Evolutionary conservation across 2,113 vertebrate genomes (phyloP).

Genomic region (Oryzias celebensis): DNA sequence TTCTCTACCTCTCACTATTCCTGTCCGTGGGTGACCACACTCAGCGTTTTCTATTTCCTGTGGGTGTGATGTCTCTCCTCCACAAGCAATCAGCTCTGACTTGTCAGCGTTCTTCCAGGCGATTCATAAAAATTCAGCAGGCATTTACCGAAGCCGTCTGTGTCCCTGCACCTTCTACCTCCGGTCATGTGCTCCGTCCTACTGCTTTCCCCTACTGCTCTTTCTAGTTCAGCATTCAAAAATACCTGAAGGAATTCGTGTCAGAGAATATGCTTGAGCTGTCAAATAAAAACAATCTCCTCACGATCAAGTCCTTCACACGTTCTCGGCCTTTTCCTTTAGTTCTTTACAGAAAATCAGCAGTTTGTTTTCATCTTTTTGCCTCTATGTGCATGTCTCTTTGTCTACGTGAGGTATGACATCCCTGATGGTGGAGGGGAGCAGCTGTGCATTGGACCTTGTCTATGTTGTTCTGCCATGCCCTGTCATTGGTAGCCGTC

Average conservation of each 20-base stretch:
- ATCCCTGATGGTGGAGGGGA: conserved; percentile 60
- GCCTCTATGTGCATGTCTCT: conserved; percentile 34
- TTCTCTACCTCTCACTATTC: conserved; percentile 45
- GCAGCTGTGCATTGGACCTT: conserved; percentile 71
- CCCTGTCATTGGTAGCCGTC: conserved; percentile 70
- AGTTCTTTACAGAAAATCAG: conserved; percentile 19
- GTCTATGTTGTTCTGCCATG: conserved; percentile 68
- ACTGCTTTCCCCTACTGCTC: conserved; percentile 30
- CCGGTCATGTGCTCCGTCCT: conserved; percentile 36
- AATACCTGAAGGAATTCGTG: conserved; percentile 31
- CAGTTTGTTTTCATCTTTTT: conserved; percentile 29
- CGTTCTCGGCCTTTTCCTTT: conserved; percentile 17
- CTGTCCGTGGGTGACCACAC: conserved; percentile 67
- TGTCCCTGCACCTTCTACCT: conserved; percentile 43
- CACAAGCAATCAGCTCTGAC: conserved; percentile 82
- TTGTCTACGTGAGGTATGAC: conserved; percentile 66
- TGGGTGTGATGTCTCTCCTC: conserved; percentile 80
- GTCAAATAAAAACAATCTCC: conserved; percentile 26
- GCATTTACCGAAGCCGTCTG: conserved; percentile 71
- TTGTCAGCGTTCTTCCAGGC: conserved; percentile 78
- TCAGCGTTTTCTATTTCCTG: conserved; percentile 83
- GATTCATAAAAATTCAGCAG: conserved; percentile 81
- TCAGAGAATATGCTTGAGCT: conserved; percentile 14
- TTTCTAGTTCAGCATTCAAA: conserved; percentile 30
- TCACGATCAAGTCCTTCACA: conserved; percentile 13